Base-by-base conservation (phyloP, 2,888 invertebrate genomes). In the Bimastos eiseni region DNA sequence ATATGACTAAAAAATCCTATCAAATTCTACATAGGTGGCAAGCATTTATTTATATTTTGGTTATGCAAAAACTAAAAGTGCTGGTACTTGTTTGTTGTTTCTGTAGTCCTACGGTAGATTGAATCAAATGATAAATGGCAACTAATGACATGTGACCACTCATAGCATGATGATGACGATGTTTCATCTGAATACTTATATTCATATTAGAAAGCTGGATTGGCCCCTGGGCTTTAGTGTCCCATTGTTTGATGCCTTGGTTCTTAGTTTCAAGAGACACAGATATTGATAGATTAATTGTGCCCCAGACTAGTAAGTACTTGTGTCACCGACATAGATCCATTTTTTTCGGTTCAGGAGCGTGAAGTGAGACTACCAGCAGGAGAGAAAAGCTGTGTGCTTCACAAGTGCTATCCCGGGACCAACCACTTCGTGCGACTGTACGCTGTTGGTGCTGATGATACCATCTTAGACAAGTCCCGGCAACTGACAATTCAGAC, bases 351-450 rank as follows among this genome's bases (percentile, higher is more conserved):
- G 0, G 37, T 92, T 24, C 92, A 95, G 95, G 94, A 95, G 93
- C 92, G 94, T 91, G 95, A 95, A 91, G 94, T 95, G 15, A 93
- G 93, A 83, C 92, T 95, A 38, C 93, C 94, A 15, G 92, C 93
- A 17, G 94, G 93, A 90, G 95, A 95, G 92, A 92, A 92, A 89
- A 94, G 94, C 93, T 95, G 95, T 93, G 94, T 94, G 33, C 94
- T 95, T 91, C 95, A 94, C 93, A 95, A 95, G 92, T 94, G 95
- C 91, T 93, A 94, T 49, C 94, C 95, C 2, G 95, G 95, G 13
- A 94, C 94, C 11, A 94, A 94, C 41, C 95, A 95, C 93, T 94
- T 94, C 93, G 93, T 95, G 13, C 93, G 94, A 17, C 91, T 93
- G 6, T 93, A 94, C 88, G 93, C 94, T 55, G 93, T 94, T 89